These are phyloP conservation scores for Paraescarpia echinospica DNA, from an alignment of 1,140 invertebrate species.

Conservation along the genomic window DNA sequence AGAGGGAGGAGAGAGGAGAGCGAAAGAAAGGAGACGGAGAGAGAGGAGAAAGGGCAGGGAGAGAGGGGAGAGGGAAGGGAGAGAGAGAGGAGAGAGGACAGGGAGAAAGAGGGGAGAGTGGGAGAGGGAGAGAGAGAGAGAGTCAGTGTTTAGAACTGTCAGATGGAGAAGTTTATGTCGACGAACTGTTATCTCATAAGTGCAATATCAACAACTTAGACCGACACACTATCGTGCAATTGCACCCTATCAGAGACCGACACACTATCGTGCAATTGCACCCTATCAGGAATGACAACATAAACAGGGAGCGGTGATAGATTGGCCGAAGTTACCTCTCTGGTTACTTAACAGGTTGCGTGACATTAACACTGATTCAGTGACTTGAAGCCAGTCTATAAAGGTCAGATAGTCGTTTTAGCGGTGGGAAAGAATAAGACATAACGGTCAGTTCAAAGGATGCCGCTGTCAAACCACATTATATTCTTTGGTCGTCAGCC, in stretches of 20 bases:
- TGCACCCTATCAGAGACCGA: not conserved
- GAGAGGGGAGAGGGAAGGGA: too few species aligned
- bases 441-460: not conserved
- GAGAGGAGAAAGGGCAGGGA: too few species aligned
- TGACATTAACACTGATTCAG: not conserved
- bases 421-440: not conserved
- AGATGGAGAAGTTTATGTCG: too few species aligned
- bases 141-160: too few species aligned
- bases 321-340: not conserved
- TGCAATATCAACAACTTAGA: too few species aligned
- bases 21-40: too few species aligned
- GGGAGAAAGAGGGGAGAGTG: too few species aligned
- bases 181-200: too few species aligned
- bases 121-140: too few species aligned
- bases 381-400: not conserved
- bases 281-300: not conserved
- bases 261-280: not conserved
- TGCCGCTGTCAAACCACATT: not conserved
- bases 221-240: too few species aligned
- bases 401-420: not conserved
- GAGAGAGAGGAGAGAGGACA: too few species aligned
- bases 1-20: too few species aligned
- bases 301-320: not conserved
- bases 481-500: not conserved
- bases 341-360: not conserved